A percentile compares a stretch with the other conserved stretches of the same genome.
Evolutionary conservation across 2,113 vertebrate genomes (phyloP).

Genomic region (Equus quagga): DNA sequence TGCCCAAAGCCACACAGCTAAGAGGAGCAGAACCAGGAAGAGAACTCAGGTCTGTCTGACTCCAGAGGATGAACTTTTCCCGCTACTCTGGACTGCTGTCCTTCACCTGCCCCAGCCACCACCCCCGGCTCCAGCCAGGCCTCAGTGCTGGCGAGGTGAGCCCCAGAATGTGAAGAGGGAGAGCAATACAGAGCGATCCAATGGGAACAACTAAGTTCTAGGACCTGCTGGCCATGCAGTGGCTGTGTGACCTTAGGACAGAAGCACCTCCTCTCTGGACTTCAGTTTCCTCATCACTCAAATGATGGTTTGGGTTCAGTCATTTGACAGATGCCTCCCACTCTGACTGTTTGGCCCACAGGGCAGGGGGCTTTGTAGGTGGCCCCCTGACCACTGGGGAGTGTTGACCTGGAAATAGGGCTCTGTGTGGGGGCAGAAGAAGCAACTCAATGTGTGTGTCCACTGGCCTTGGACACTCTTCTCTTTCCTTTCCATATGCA

Average conservation of each 20-base stretch:
- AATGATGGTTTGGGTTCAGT: background rate
- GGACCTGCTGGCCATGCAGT: background rate
- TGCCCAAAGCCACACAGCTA: background rate
- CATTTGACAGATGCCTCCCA: background rate
- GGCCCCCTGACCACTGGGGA: background rate
- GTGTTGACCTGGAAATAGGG: background rate
- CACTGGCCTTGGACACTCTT: too few relatives aligned
- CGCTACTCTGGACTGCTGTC: background rate
- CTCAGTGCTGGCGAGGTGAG: background rate
- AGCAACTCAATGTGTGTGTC: background rate
- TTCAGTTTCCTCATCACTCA: background rate
- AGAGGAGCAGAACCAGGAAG: background rate
- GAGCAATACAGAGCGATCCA: background rate
- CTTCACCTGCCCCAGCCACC: background rate
- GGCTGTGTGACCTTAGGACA: background rate
- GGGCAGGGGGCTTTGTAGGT: background rate
- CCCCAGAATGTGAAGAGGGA: background rate
- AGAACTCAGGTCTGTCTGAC: background rate
- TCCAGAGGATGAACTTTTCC: background rate
- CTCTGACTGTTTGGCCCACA: background rate
- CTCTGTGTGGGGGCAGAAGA: background rate
- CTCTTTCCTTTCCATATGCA: accelerated
- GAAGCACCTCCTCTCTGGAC: background rate
- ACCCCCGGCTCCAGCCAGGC: background rate
- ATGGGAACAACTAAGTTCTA: background rate